phyloP scores from a whole-genome alignment of 2,113 vertebrate genomes.

The Porphyrio hochstetteri region DNA sequence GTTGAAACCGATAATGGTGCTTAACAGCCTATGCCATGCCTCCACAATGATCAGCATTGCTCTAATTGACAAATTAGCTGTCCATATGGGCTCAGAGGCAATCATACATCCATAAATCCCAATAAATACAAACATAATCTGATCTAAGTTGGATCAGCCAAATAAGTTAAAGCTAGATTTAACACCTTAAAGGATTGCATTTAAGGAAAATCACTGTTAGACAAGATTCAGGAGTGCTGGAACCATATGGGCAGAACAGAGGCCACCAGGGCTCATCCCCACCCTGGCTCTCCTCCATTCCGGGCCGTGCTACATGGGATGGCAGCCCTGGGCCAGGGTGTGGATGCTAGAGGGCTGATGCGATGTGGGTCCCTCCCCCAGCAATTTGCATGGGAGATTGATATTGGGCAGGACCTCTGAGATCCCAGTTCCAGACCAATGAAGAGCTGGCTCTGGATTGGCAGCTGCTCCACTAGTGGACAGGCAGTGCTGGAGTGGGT shows the following conservation, averaged over 20 bases:
- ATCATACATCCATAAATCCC: conserved; percentile 74
- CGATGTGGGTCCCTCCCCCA: not conserved
- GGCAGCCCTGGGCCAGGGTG: too few relatives aligned
- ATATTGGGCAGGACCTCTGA: not conserved
- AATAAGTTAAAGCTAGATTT: conserved; percentile 74
- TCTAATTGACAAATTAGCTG: conserved; percentile 78
- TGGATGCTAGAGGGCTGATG: not conserved
- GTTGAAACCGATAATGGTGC: conserved; percentile 68
- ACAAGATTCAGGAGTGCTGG: not conserved
- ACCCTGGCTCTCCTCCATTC: rapidly evolving
- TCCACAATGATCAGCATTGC: conserved; percentile 67
- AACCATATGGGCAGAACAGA: not conserved
- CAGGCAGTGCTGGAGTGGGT: not conserved
- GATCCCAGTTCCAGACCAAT: not conserved
- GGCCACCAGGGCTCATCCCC: not conserved
- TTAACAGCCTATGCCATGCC: conserved; percentile 62
- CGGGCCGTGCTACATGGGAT: rapidly evolving
- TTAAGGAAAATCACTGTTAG: conserved; percentile 59
- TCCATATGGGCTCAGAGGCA: conserved; percentile 74
- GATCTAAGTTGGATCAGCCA: conserved; percentile 76
- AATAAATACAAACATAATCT: conserved; percentile 79
- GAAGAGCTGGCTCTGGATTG: not conserved
- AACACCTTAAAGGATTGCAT: conserved; percentile 67
- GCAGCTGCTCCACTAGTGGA: not conserved
- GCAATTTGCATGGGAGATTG: not conserved